These are phyloP conservation scores for Cotesia vestalis DNA, from an alignment of 1,140 invertebrate species.

Conservation along the genomic window DNA sequence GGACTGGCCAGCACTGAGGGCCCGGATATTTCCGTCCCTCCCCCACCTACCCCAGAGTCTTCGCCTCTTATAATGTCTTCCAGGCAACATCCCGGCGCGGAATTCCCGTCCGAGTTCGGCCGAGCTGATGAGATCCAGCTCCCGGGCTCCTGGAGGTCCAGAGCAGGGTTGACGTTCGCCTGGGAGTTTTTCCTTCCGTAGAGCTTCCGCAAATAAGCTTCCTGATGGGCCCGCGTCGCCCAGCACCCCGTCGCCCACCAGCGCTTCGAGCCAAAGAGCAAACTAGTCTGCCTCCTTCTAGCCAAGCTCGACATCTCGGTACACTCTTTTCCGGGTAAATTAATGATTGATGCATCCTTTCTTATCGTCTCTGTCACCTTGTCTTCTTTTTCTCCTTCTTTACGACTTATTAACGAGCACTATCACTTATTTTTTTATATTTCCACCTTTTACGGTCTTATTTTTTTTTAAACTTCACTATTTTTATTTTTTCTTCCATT, in stretches of 20 bases:
- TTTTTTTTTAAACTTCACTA: too few relatives aligned
- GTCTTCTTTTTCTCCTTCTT: not conserved
- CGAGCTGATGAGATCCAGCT: constrained; percentile 4
- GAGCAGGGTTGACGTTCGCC: constrained; percentile 25
- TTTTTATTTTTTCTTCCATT: too few relatives aligned
- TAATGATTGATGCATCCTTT: constrained; percentile 37
- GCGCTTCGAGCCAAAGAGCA: constrained; percentile 59
- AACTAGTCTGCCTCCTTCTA: constrained; percentile 52
- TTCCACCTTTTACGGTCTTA: too few relatives aligned
- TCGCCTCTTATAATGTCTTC: constrained; percentile 52
- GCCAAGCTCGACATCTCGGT: constrained; percentile 57
- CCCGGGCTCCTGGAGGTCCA: constrained; percentile 25
- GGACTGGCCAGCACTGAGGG: constrained; percentile 49
- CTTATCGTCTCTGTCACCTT: not conserved
- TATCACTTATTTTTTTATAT: not conserved
- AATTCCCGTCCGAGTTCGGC: constrained; percentile 46
- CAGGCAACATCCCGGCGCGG: constrained; percentile 53
- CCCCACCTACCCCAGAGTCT: constrained; percentile 24
- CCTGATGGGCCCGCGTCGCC: constrained; percentile 63
- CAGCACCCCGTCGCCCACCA: constrained; percentile 65
- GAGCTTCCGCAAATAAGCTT: constrained; percentile 61
- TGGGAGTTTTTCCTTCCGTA: constrained; percentile 57
- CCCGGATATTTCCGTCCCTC: constrained; percentile 35
- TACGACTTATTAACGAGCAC: too few relatives aligned
- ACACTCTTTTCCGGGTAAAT: constrained; percentile 32